Conservation (phyloP, 2,113 vertebrate species). For the Nansenia antarctica region DNA sequence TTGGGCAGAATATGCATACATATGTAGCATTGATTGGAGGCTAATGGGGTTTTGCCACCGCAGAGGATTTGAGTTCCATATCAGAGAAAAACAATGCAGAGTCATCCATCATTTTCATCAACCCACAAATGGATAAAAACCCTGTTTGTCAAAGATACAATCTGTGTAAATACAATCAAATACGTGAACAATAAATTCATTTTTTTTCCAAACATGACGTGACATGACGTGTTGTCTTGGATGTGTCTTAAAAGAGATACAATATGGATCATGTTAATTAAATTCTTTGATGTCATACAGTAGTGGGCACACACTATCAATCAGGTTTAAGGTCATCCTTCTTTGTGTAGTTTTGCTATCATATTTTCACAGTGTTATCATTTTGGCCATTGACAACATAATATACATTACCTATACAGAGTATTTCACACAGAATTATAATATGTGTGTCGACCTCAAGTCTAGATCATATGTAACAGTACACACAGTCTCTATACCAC, state of each 20-base stretch:
- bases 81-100: background rate
- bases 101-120: slow-evolving; percentile 18
- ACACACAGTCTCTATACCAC: background rate
- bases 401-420: background rate
- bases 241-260: background rate
- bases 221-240: slow-evolving; percentile 22
- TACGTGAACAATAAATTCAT: slow-evolving; percentile 45
- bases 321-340: background rate
- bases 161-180: slow-evolving; percentile 40
- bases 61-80: background rate
- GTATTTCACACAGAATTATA: background rate
- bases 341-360: background rate
- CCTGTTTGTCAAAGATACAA: slow-evolving; percentile 24
- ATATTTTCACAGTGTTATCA: background rate
- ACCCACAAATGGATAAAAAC: background rate
- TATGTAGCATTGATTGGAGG: background rate
- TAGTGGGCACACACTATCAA: background rate
- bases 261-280: background rate
- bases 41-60: background rate
- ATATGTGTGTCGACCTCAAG: background rate
- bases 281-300: background rate
- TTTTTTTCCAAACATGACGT: slow-evolving; percentile 35
- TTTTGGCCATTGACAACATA: background rate
- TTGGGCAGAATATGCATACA: background rate
- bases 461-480: background rate